These are phyloP conservation scores for Microhierax caerulescens DNA, from an alignment of 2,797 vertebrate genomes.

Conservation along the genomic window DNA sequence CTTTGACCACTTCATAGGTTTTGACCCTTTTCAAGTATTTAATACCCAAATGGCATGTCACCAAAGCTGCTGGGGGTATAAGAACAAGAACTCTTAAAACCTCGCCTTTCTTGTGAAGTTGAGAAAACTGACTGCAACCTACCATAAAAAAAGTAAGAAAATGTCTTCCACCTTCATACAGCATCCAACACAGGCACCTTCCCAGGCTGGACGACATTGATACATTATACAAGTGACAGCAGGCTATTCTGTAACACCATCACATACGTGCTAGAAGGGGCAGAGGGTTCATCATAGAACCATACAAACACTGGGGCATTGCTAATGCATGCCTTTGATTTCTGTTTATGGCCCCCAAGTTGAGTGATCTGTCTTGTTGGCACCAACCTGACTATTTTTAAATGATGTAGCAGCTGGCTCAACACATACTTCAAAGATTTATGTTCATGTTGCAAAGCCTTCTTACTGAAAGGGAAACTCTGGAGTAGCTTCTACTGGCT, in stretches of 20 bases:
- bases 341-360: conserved; percentile 61
- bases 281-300: not conserved
- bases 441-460: conserved; percentile 10
- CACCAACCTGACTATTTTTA: conserved; percentile 74
- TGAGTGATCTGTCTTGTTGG: conserved; percentile 70
- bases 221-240: conserved; percentile 7
- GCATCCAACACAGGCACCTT: not conserved
- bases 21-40: conserved; percentile 23
- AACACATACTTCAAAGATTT: conserved; percentile 68
- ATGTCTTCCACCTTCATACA: not conserved
- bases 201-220: not conserved
- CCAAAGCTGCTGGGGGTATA: not conserved
- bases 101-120: not conserved
- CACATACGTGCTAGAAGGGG: conserved; percentile 20
- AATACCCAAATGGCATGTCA: conserved; percentile 6
- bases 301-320: conserved; percentile 25
- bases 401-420: conserved; percentile 71
- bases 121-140: not conserved
- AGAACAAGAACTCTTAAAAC: not conserved
- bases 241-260: conserved; percentile 7
- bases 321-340: conserved; percentile 56
- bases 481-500: conserved; percentile 15
- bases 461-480: conserved; percentile 37
- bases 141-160: not conserved
- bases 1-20: conserved; percentile 48